Base-by-base conservation (phyloP, 2,113 vertebrate genomes). In the Egretta garzetta region DNA sequence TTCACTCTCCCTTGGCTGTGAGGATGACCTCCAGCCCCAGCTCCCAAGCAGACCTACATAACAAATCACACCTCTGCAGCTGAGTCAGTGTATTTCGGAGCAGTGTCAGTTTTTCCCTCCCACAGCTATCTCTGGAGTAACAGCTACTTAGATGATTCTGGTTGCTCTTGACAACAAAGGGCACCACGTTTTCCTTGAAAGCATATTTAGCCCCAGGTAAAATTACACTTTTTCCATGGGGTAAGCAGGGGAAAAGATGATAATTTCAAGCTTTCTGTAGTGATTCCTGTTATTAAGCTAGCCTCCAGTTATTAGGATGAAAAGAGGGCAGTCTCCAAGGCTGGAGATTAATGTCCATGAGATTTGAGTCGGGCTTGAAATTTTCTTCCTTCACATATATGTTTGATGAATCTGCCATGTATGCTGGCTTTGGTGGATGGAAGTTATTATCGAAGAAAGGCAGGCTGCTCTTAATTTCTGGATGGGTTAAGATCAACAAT, bases 91-190 rank as follows among this genome's bases (percentile, higher is more conserved):
- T 19, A 17, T 90, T 39, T 45, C 55, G 75, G 64, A 95, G 59
- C 23, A 21, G 47, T 58, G 47, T 63, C 85, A 76, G 20, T 50
- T 75, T 49, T 49, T 23, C 67, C 72, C 93, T 95, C 71, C 75
- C 82, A 18, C 83, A 35, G 76, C 80, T 91, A 17, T 71, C 95
- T 72, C 83, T 75, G 86, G 41, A 92, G 82, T 64, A 92, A 9
- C 88, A 58, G 43, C 72, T 67, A 16, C 90, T 89, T 86, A 55
- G n/a, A 82, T 71, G 62, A 92, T 93, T 23, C 45, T 80, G 79
- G 91, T 89, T 87, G 88, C 81, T 97, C 90, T 74, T 96, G 79
- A 82, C 80, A 94, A 94, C 96, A 95, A 95, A 95, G 82, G 84
- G 37, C 43, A 60, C 81, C 0, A 5, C 9, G 35, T 81, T 92